These are phyloP conservation scores for Emmelina monodactyla DNA, from an alignment of 2,888 invertebrate species.

Conservation along the genomic window DNA sequence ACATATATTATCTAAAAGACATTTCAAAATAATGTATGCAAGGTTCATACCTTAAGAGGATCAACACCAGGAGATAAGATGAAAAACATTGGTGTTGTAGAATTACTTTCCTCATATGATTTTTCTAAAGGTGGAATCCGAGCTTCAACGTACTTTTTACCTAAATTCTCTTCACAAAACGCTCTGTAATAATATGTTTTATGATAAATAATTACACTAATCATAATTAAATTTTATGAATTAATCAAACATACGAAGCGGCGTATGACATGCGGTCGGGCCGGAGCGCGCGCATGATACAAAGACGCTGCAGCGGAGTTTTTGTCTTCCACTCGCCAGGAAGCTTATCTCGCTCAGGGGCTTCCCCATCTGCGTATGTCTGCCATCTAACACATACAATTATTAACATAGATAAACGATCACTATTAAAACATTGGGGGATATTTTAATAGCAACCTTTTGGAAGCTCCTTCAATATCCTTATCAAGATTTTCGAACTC, in stretches of 20 bases:
- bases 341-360: conserved; percentile 91
- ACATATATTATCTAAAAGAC: background rate
- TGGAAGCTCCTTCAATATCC: conserved; percentile 90
- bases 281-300: conserved; percentile 90
- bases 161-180: conserved; percentile 90
- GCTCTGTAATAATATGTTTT: conserved; percentile 57
- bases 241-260: conserved; percentile 61
- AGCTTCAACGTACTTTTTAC: conserved; percentile 81
- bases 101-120: conserved; percentile 85
- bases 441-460: conserved; percentile 49
- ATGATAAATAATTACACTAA: no score
- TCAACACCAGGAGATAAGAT: conserved; percentile 95
- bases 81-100: conserved; percentile 89
- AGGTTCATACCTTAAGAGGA: conserved; percentile 86
- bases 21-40: background rate
- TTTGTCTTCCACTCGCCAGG: conserved; percentile 98
- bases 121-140: conserved; percentile 82
- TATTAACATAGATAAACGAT: background rate
- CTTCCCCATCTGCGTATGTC: conserved; percentile 90
- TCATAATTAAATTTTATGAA: background rate
- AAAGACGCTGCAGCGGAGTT: conserved; percentile 81
- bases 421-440: background rate
- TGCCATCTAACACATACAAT: conserved; percentile 72
- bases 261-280: conserved; percentile 97
- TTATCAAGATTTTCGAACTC: conserved; percentile 86